A percentile compares a stretch with the other conserved stretches of the same genome.
Conservation (phyloP, 92 coral and sea anemone species). For the Epizoanthus illoricatus region DNA sequence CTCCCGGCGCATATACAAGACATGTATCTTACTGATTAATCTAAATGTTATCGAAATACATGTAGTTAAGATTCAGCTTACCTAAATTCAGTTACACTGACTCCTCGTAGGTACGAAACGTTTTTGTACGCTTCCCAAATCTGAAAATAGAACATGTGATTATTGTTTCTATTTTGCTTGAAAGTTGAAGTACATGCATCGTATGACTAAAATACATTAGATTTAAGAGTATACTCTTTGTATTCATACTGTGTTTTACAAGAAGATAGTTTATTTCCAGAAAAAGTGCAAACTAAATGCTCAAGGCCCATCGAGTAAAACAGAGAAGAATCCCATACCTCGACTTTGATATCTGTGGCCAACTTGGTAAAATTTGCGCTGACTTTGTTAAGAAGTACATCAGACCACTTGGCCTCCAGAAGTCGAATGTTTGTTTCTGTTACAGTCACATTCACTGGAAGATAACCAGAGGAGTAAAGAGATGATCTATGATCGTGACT, state of each 20-base stretch:
- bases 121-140: constrained; percentile 12
- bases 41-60: not conserved
- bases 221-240: no score
- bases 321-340: constrained; percentile 11
- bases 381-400: constrained; percentile 4
- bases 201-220: no score
- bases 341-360: constrained; percentile 15
- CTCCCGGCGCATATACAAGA: no score
- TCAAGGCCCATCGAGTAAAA: no score
- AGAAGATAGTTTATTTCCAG: no score
- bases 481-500: not conserved
- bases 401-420: constrained; percentile 37
- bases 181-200: no score
- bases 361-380: constrained; percentile 31
- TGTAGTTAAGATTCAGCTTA: not conserved
- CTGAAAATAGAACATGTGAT: not conserved
- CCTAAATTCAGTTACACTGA: constrained; percentile 22
- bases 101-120: constrained; percentile 16
- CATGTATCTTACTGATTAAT: not conserved
- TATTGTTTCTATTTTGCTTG: no score
- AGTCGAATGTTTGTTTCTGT: constrained; percentile 47
- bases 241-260: no score
- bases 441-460: constrained; percentile 38
- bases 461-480: not conserved
- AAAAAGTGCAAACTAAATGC: no score